Evolutionary conservation across 2,888 invertebrate genomes (phyloP).

Genomic region (Oxytorus armatus): DNA sequence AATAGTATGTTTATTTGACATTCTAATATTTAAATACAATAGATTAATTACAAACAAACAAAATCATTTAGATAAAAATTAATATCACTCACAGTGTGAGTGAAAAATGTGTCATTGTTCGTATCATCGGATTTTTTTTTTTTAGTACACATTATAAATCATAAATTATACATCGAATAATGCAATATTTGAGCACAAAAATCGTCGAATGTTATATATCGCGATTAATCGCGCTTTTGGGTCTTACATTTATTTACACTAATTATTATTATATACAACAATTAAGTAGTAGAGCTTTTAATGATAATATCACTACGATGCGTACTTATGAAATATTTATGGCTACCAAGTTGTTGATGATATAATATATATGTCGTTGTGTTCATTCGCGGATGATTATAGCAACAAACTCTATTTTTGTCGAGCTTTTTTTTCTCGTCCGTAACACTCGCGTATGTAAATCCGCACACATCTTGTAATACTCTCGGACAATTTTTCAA

Average conservation of each 20-base stretch:
- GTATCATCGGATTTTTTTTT: no score
- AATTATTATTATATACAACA: conserved; percentile 73
- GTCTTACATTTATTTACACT: conserved; percentile 70
- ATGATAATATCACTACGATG: conserved; percentile 79
- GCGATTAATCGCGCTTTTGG: conserved; percentile 5
- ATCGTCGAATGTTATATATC: conserved; percentile 14
- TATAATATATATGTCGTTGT: conserved; percentile 12
- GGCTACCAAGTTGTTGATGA: conserved; percentile 64
- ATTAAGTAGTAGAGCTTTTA: conserved; percentile 70
- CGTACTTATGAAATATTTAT: conserved; percentile 69
- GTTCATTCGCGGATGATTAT: neutral
- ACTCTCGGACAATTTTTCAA: neutral
- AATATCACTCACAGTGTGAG: no score
- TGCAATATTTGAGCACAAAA: conserved; percentile 42
- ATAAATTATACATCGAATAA: conserved; percentile 23
- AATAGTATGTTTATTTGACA: neutral
- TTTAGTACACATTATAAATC: no score
- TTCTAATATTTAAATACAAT: neutral
- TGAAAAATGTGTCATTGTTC: no score
- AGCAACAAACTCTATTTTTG: neutral
- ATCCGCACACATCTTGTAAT: neutral
- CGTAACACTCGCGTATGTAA: neutral
- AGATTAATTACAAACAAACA: neutral
- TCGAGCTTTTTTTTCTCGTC: neutral
- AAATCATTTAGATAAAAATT: neutral